Evolutionary conservation across 2,888 invertebrate genomes (phyloP).

Genomic region (Microctonus brassicae): DNA sequence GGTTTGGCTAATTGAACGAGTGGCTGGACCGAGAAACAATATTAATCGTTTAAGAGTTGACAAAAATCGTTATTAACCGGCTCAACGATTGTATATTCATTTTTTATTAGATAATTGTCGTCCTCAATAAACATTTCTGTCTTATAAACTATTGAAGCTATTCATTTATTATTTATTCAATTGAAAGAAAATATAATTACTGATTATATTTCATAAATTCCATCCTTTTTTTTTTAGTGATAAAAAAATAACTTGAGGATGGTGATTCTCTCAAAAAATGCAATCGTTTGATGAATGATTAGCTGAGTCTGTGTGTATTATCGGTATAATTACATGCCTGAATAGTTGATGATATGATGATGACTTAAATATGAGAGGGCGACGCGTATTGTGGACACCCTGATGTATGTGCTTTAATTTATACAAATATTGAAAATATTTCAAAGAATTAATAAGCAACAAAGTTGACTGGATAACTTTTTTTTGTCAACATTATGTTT

Average conservation of each 20-base stretch:
- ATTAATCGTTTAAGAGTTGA: constrained; percentile 44
- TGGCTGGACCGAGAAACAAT: constrained; percentile 71
- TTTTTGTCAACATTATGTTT: background rate
- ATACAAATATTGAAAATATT: background rate
- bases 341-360: constrained; percentile 21
- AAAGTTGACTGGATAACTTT: background rate
- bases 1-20: constrained; percentile 62
- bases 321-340: constrained; percentile 50
- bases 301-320: constrained; percentile 67
- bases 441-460: constrained; percentile 1
- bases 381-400: constrained; percentile 8
- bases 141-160: background rate
- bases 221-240: constrained; percentile 14
- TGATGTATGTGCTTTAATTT: constrained; percentile 16
- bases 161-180: background rate
- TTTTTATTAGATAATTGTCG: constrained; percentile 18
- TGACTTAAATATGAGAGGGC: background rate
- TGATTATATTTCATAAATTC: constrained; percentile 1
- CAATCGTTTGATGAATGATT: constrained; percentile 65
- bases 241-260: constrained; percentile 16
- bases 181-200: background rate
- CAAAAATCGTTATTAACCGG: constrained; percentile 43
- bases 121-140: background rate
- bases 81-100: constrained; percentile 38
- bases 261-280: constrained; percentile 47